Conservation (phyloP, 2,797 vertebrate species). For the Hypotaenidia philippensis region DNA sequence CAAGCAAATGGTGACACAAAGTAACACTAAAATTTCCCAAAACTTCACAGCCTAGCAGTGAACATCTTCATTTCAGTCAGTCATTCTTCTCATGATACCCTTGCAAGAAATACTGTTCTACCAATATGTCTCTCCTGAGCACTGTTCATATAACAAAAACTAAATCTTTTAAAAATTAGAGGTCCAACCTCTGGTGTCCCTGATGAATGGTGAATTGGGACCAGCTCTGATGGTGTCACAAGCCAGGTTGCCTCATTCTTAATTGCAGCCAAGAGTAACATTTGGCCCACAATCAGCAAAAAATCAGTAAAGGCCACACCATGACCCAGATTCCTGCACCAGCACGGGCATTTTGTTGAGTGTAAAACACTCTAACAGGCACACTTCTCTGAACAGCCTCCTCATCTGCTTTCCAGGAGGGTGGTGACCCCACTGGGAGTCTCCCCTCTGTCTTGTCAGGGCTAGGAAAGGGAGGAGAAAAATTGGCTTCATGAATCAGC, state of each 20-base stretch:
- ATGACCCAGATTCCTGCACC: neutral
- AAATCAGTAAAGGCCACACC: neutral
- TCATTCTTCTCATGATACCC: neutral
- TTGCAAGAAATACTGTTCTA: neutral
- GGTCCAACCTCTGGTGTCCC: neutral
- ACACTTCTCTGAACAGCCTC: neutral
- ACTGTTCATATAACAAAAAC: neutral
- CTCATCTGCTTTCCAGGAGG: neutral
- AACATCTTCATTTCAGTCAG: neutral
- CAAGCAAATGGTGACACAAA: constrained; percentile 43
- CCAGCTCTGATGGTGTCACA: neutral
- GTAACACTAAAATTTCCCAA: neutral
- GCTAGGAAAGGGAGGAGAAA: neutral
- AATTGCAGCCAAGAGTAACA: neutral
- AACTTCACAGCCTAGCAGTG: neutral
- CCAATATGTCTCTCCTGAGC: neutral
- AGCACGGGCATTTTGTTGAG: neutral
- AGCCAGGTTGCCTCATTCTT: neutral
- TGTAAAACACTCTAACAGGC: neutral
- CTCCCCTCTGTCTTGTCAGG: neutral
- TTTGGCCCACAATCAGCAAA: neutral
- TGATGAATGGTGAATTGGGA: neutral
- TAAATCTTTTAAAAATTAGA: neutral
- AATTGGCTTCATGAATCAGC: neutral
- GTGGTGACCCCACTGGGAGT: accelerated